Evolutionary conservation across 2,113 vertebrate species (phyloP).

Genomic region (Octodon degus): DNA sequence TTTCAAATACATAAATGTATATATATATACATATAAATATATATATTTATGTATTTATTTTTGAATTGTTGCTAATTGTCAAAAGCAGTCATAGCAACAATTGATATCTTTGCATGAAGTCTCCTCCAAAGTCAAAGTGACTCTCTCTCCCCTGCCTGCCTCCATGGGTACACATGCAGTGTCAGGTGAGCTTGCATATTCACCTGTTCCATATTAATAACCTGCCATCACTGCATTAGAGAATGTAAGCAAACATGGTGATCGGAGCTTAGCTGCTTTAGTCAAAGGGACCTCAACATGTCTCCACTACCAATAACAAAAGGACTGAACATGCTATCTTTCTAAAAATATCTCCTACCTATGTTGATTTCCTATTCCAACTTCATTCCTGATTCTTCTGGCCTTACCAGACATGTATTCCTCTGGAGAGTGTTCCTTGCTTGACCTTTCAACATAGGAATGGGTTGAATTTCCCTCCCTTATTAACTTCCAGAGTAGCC

Average conservation of each 20-base stretch:
- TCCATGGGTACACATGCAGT: background rate
- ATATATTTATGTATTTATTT: background rate
- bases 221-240: background rate
- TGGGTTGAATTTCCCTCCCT: background rate
- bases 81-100: background rate
- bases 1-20: background rate
- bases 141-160: background rate
- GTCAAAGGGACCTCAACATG: background rate
- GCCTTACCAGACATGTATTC: background rate
- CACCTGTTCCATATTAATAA: background rate
- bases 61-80: background rate
- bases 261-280: background rate
- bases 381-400: background rate
- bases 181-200: background rate
- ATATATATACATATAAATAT: background rate
- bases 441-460: background rate
- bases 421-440: background rate
- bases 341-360: background rate
- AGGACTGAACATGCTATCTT: background rate
- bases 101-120: background rate
- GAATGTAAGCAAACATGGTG: background rate
- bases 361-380: background rate
- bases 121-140: background rate
- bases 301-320: background rate
- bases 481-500: background rate